Evolutionary conservation across 1,140 invertebrate species (phyloP), one percentile per base, ranked within the genome.

Genomic region (Fopius arisanus): DNA sequence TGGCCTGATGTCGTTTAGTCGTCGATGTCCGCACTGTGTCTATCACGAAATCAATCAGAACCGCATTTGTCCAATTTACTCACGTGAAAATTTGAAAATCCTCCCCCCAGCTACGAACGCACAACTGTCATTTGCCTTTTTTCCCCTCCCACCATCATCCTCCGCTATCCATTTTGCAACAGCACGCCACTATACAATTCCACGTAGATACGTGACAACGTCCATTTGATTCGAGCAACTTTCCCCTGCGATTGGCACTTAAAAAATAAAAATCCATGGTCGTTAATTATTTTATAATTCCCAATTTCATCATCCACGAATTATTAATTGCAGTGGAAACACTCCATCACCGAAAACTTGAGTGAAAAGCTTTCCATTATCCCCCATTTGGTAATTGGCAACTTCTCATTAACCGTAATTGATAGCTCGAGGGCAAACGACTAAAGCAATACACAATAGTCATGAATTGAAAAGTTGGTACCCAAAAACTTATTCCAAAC

Each of bases 41-140:
- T 54, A 71, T 71, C 69, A 63, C 41, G 51, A n/a, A 59, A 63
- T 71, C 69, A 71, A 71, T 71, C 69, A 71, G 51, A 71, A 40
- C 69, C 51, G 40, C 69, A 71, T 71, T 71, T 71, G 69, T 70
- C 33, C 51, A 59, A 54, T 63, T 71, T 71, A 62, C 33, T 71
- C 54, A 59, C 23, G 33, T 63, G 69, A 63, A 40, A 71, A 63
- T 71, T 71, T 71, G 12, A 71, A 71, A 71, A 63, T 31, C 16
- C 43, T 19, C 43, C 33, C 16, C 51, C 14, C 5, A 14, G 19
- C n/a, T 14, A n/a, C 16, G 59, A 59, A 31, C n/a, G 23, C 69
- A 37, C 31, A 12, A 71, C 31, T 71, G 54, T 71, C 69, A 71
- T 54, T 21, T 63, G 33, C 37, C 48, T 59, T 54, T 54, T 41